phyloP scores from a whole-genome alignment of 2,888 invertebrate genomes.

The Melinopterus prodromus region DNA sequence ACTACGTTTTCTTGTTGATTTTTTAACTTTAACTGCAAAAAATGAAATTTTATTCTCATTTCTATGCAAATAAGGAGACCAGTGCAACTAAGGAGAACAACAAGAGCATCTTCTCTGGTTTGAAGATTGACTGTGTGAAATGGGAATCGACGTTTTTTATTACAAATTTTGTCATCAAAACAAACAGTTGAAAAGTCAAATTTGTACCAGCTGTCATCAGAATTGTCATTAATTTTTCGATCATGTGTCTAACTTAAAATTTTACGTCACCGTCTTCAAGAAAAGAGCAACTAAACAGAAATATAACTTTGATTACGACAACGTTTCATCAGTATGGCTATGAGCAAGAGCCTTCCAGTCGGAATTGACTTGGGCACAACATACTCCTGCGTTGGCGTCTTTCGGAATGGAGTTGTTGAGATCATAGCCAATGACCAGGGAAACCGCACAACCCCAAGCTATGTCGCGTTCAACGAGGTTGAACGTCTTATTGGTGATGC shows the following conservation, averaged over 20 bases:
- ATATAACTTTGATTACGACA: neutral
- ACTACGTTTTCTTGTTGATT: too few species aligned
- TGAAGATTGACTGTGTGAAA: too few species aligned
- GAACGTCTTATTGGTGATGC: constrained; percentile 62
- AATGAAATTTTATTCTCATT: too few species aligned
- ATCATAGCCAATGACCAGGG: constrained; percentile 67
- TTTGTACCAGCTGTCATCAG: neutral
- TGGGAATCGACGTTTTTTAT: neutral
- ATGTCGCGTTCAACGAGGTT: constrained; percentile 64
- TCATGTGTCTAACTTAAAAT: constrained; percentile 32
- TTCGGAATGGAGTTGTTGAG: constrained; percentile 64
- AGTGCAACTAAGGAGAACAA: too few species aligned
- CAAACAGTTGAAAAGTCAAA: neutral
- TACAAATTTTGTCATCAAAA: neutral
- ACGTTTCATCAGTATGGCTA: constrained; percentile 29
- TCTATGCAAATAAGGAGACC: too few species aligned
- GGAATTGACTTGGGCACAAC: constrained; percentile 72
- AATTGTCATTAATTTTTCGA: constrained; percentile 23
- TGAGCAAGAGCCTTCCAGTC: constrained; percentile 51
- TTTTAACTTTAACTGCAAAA: too few species aligned
- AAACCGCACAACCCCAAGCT: constrained; percentile 65
- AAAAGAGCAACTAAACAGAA: constrained; percentile 4
- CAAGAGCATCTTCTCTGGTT: too few species aligned
- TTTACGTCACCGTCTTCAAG: constrained; percentile 21
- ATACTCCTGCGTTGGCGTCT: constrained; percentile 67